phyloP scores from a whole-genome alignment of 2,797 vertebrate species.

The Parauchenoglanis punctatus region DNA sequence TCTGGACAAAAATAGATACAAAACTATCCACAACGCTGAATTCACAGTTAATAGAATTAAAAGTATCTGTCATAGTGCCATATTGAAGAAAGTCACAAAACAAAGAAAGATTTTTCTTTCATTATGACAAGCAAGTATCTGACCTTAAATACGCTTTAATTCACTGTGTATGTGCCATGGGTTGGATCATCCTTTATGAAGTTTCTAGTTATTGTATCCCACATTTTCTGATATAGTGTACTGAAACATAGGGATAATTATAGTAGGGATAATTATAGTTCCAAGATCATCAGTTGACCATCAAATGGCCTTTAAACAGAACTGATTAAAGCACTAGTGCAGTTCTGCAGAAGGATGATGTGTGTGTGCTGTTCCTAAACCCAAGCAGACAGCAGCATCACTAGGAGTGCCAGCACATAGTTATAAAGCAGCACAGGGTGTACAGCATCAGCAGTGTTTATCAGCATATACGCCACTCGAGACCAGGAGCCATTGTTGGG shows the following conservation, averaged over 20 bases:
- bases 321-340: background rate
- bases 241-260: background rate
- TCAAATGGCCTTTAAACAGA: background rate
- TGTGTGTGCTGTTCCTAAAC: conserved; percentile 30
- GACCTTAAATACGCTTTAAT: background rate
- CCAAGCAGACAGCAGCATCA: conserved; percentile 61
- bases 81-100: background rate
- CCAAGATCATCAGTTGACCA: background rate
- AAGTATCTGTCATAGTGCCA: background rate
- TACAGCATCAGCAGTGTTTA: conserved; percentile 49
- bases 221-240: background rate
- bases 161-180: conserved; percentile 26
- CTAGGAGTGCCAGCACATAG: conserved; percentile 57
- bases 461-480: conserved; percentile 83
- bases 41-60: background rate
- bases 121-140: conserved; percentile 13
- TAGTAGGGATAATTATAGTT: background rate
- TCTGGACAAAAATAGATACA: background rate
- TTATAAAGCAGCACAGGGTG: background rate
- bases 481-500: conserved; percentile 97
- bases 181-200: background rate
- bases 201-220: background rate
- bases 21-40: background rate
- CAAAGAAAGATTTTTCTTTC: background rate
- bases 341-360: background rate